Conservation (phyloP, 2,797 vertebrate species). For the Megalops cyprinoides region DNA sequence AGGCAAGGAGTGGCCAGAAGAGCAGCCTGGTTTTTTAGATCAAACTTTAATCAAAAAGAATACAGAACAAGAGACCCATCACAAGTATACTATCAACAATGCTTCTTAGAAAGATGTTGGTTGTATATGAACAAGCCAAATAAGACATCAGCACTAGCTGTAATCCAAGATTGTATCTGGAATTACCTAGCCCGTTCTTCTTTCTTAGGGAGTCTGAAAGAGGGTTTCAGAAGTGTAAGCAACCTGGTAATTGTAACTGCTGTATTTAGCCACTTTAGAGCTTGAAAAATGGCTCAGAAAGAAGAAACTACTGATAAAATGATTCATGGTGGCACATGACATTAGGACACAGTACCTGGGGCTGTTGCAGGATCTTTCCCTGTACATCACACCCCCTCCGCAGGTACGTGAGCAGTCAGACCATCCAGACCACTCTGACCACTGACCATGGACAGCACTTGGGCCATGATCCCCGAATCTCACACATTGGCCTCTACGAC, state of each 20-base stretch:
- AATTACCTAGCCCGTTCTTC: slow-evolving; percentile 1
- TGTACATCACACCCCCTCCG: slow-evolving; percentile 85
- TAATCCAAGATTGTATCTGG: slow-evolving; percentile 28
- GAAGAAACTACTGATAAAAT: too few relatives aligned
- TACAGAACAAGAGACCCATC: too few relatives aligned
- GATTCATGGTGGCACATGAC: neutral
- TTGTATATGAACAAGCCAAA: too few relatives aligned
- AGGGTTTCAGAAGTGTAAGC: slow-evolving; percentile 10
- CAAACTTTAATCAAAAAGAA: too few relatives aligned
- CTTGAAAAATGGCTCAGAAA: too few relatives aligned
- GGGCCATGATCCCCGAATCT: slow-evolving; percentile 89
- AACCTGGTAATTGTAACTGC: neutral
- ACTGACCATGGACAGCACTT: slow-evolving; percentile 86
- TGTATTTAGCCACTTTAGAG: too few relatives aligned
- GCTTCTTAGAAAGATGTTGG: too few relatives aligned
- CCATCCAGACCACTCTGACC: slow-evolving; percentile 92
- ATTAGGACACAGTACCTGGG: slow-evolving; percentile 80
- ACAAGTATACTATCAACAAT: too few relatives aligned
- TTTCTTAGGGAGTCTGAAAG: too few relatives aligned
- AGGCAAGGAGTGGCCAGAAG: too few relatives aligned
- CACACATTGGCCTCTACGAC: slow-evolving; percentile 92
- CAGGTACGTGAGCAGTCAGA: slow-evolving; percentile 91
- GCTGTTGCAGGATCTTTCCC: slow-evolving; percentile 89
- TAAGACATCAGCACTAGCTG: neutral
- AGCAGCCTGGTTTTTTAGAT: too few relatives aligned